Evolutionary conservation across 2,113 vertebrate genomes (phyloP).

Genomic region (Bombycilla garrulus): DNA sequence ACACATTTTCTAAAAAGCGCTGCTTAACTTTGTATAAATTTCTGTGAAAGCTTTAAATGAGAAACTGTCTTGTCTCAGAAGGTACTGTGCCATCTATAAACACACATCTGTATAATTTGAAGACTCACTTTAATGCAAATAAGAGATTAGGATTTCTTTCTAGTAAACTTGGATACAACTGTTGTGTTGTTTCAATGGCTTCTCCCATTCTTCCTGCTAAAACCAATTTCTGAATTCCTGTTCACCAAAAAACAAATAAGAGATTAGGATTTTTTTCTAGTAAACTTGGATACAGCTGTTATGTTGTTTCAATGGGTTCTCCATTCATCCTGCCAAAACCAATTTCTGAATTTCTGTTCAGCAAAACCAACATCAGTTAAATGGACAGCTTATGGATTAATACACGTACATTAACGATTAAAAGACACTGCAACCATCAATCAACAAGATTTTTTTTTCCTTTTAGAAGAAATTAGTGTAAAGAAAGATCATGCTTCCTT

Average conservation of each 20-base stretch:
- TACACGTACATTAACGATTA: not conserved
- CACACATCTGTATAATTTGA: slow-evolving; percentile 64
- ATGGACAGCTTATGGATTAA: slow-evolving; percentile 7
- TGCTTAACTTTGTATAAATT: slow-evolving; percentile 34
- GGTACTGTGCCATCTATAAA: slow-evolving; percentile 63
- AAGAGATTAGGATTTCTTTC: slow-evolving; percentile 98
- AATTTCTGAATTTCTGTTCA: slow-evolving; percentile 93
- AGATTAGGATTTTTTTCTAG: slow-evolving; percentile 98
- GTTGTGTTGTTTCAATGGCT: slow-evolving; percentile 99
- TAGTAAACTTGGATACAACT: slow-evolving; percentile 96
- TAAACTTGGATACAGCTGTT: slow-evolving; percentile 95
- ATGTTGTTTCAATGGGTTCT: slow-evolving; percentile 97
- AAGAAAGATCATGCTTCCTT: slow-evolving; percentile 18
- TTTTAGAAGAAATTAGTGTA: not conserved
- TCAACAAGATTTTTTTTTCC: not conserved
- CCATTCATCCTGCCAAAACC: slow-evolving; percentile 95
- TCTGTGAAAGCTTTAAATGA: slow-evolving; percentile 47
- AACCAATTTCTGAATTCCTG: slow-evolving; percentile 99
- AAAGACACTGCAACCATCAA: slow-evolving; percentile 38
- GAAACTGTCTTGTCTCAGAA: slow-evolving; percentile 49
- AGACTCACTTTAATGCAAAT: slow-evolving; percentile 96
- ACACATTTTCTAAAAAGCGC: slow-evolving; percentile 35
- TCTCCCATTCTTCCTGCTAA: slow-evolving; percentile 99
- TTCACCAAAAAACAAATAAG: slow-evolving; percentile 71
- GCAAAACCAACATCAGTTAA: slow-evolving; percentile 55